A percentile compares a stretch with the other conserved stretches of the same genome.
These are phyloP conservation scores for Sphinx pinastri DNA, from an alignment of 2,888 invertebrate genomes.

Conservation along the genomic window DNA sequence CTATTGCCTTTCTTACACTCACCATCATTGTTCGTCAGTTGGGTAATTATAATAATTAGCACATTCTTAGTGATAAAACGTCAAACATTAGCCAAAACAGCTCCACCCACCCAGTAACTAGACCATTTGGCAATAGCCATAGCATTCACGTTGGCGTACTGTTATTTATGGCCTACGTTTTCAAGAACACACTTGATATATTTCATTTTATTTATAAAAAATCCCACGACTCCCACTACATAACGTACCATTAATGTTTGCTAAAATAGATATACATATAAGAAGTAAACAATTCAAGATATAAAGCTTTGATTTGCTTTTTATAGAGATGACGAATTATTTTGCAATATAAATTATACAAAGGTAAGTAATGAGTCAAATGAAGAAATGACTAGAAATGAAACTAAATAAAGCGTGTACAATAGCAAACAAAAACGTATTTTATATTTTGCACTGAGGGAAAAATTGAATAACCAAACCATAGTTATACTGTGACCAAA, in stretches of 20 bases:
- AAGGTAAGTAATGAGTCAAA: no score
- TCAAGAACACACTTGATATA: conserved; percentile 9
- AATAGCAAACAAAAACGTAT: no score
- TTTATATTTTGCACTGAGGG: no score
- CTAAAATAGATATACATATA: not conserved
- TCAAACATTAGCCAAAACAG: conserved; percentile 38
- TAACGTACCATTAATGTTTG: not conserved
- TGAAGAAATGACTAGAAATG: no score
- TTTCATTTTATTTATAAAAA: conserved; percentile 5
- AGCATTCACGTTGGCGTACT: conserved; percentile 24
- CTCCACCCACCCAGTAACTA: conserved; percentile 44
- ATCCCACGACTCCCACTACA: not conserved
- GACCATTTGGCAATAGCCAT: conserved; percentile 48
- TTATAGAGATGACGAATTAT: no score
- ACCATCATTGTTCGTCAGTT: conserved; percentile 35
- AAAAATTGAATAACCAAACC: no score
- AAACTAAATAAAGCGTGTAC: no score
- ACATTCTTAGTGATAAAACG: conserved; percentile 34
- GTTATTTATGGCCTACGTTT: conserved; percentile 20
- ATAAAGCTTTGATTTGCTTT: not conserved
- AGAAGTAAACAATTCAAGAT: not conserved
- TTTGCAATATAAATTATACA: no score
- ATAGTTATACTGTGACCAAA: no score
- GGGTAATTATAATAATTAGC: conserved; percentile 30
- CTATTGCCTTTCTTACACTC: conserved; percentile 27